Base-by-base conservation (phyloP, 2,888 invertebrate genomes). In the Apotomis betuletana region DNA sequence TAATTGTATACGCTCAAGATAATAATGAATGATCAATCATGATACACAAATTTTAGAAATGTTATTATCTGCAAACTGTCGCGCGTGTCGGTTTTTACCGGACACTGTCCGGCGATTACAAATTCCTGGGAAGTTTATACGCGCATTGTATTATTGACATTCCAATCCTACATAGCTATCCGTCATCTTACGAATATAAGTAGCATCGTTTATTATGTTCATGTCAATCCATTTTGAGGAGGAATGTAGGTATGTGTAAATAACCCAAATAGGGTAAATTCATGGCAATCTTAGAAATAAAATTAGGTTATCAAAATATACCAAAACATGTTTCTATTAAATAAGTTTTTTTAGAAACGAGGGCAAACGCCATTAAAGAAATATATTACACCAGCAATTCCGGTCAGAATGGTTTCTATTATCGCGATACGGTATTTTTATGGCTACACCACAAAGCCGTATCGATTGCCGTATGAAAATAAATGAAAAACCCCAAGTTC, bases 301-400 rank as follows among this genome's bases (percentile, higher is more conserved):
- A 12, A 64, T 44, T 44, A 44, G 12, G 1, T 15, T 12, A 12
- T 49, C 49, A 10, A 55, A 44, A 55, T 55, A 15, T 41, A 15
- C 55, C 55, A 12, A 67, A 55, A 57, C 61, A 67, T 27, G 49
- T 61, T 54, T 67, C 55, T n/a, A 27, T 54, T 46, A 51, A 49
- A 51, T 55, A 52, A 10, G 27, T 51, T 65, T 71, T 67, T 41
- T 51, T 12, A 46, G 38, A 51, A 57, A 55, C 70, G 49, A 67
- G 36, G 60, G 36, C 57, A 8, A 62, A 55, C 62, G 44, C 71
- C 57, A 71, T 67, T 71, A 67, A 67, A 51, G 61, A 62, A 67
- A 71, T 71, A 70, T 70, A 70, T 67, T 67, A 65, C 59, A 49
- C 60, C 36, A 54, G 51, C 57, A 55, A 65, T 65, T 65, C 54